Base-by-base conservation (phyloP, 2,888 invertebrate species). In the Drosophila longiperda region DNA sequence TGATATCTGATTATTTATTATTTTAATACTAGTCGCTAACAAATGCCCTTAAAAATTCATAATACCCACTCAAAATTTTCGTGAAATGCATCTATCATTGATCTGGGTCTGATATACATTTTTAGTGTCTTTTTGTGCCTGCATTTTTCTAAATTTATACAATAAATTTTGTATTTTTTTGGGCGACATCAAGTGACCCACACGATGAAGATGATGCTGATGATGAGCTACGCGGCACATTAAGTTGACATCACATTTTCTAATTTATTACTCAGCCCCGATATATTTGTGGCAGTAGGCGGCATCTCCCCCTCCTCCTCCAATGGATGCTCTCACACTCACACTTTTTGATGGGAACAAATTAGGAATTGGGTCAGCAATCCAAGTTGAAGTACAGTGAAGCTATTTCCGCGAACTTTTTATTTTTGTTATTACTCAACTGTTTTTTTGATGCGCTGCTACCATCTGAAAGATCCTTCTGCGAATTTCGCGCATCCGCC, bases 101-200 rank as follows among this genome's bases (percentile, higher is more conserved):
- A 55, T 66, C 15, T 57, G 29, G 33, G n/a, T 59, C 50, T 59
- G 17, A 57, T 50, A 66, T 50, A 50, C 12, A 57, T 32, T 42
- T 42, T 15, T 63, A 12, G 48, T 61, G 40, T 52, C 17, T n/a
- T 34, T 62, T 2, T 36, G 54, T 11, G 6, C 12, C 11, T 26
- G 40, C 59, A 69, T 45, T 55, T 66, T 59, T 80, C 80, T 82
- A 82, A 75, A 83, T 80, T 77, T 82, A 78, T 78, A 78, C 72
- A 58, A 74, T 50, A 59, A 40, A 48, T 50, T 42, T 38, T 7
- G 29, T 17, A 6, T 3, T 8, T 36, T 36, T 20, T 32, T 40
- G 26, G 23, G n/a, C 34, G 32, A 40, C 55, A 71, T 52, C 69
- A 53, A 70, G 34, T 78, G 75, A 83, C 86, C 86, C 83, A 83